A percentile compares a stretch with the other conserved stretches of the same genome.
phyloP scores from a whole-genome alignment of 1,140 invertebrate species.

The Pseudomyrmex sp. region DNA sequence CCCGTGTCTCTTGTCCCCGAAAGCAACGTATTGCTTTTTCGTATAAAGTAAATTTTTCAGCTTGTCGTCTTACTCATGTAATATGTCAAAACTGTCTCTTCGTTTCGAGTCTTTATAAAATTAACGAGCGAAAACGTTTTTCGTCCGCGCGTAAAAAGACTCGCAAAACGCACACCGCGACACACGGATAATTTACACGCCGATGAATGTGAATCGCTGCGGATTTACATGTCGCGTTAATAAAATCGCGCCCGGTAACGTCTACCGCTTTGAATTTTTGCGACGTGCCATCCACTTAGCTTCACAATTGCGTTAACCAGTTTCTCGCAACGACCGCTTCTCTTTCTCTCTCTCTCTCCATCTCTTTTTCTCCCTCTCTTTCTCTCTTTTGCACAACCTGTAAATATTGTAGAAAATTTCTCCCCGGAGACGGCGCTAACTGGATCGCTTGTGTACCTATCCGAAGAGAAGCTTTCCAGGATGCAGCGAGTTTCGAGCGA shows the following conservation, averaged over 20 bases:
- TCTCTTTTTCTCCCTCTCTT: not conserved
- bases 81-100: no score
- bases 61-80: not conserved
- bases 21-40: not conserved
- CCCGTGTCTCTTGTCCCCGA: no score
- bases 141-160: no score
- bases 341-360: not conserved
- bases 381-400: not conserved
- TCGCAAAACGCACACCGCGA: no score
- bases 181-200: not conserved
- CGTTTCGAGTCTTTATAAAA: no score
- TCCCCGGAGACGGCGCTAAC: constrained; percentile 26
- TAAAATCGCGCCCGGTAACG: not conserved
- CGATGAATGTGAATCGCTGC: not conserved
- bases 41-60: not conserved
- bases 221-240: not conserved
- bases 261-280: constrained; percentile 18
- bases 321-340: not conserved
- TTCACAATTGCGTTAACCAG: constrained; percentile 23
- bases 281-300: constrained; percentile 13
- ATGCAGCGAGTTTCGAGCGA: not conserved
- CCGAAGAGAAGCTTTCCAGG: not conserved
- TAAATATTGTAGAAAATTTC: constrained; percentile 49
- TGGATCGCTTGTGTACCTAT: constrained; percentile 21
- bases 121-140: no score